Base-by-base conservation (phyloP, 2,888 invertebrate genomes). In the Lycocerus yunnanus region DNA sequence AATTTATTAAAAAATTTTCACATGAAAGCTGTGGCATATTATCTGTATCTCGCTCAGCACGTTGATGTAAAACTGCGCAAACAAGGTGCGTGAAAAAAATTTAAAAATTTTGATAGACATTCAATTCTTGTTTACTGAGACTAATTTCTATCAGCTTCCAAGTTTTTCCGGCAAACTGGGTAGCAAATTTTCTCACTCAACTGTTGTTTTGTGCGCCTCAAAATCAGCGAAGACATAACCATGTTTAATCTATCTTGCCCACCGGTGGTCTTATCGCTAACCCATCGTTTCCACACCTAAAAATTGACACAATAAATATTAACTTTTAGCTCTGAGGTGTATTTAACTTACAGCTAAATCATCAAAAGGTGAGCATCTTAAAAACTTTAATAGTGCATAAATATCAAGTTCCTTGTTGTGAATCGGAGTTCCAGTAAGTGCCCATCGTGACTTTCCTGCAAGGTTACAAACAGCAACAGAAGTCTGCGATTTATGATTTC, bases 341-440 rank as follows among this genome's bases (percentile, higher is more conserved):
- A n/a, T n/a, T n/a, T n/a, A 15, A 84, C 88, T 88, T 81, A 91
- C 91, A 11, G 87, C 88, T 61, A 95, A 88, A 78, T 98, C 97
- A 84, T 97, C 95, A 85, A 98, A 98, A 0, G 98, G 98, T 8
- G 93, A 89, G 83, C 95, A 95, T 13, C 92, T 88, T 9, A 99
- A 86, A 86, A 97, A 99, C 85, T 97, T 94, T 13, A 95, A 84
- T 65, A 95, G 86, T 0, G 95, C 91, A 86, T 92, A 96, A 58
- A 95, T 88, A 85, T 96, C 97, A 74, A 94, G 87, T 84, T 97
- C 94, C 85, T 96, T 95, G 86, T 99, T 99, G 84, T 98, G 98
- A 60, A 99, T 93, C 0, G 98, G 98, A 0, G 98, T 98, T 20
- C 98, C 98, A 0, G 98, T 97, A 15, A 98, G 89, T 0, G 93